phyloP scores from a whole-genome alignment of 2,797 vertebrate genomes.

The Stomatorhinus walkeri region DNA sequence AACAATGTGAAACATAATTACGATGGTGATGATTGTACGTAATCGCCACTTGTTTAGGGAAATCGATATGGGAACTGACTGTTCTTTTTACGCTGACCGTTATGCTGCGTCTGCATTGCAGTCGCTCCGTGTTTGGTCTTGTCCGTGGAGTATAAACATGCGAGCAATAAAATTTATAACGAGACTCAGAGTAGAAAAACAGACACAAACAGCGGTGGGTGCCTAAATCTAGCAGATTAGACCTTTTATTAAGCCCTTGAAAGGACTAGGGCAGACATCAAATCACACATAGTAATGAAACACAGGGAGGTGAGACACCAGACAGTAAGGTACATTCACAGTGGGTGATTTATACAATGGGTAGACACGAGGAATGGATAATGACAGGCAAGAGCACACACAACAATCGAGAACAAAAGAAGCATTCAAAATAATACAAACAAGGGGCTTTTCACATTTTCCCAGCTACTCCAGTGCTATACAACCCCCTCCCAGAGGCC shows the following conservation, averaged over 20 bases:
- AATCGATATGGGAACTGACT: not conserved
- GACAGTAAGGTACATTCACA: not conserved
- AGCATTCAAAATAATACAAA: not conserved
- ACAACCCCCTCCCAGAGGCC: not conserved
- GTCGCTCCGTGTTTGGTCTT: not conserved
- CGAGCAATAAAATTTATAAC: not conserved
- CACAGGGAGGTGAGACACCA: not conserved
- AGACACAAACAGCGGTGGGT: not conserved
- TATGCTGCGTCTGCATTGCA: not conserved
- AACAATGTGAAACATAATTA: constrained; percentile 21
- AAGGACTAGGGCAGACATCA: not conserved
- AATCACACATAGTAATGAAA: not conserved
- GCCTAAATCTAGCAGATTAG: not conserved
- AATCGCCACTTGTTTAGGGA: constrained; percentile 7
- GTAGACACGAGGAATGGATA: not conserved
- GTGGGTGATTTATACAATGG: not conserved
- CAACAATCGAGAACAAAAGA: not conserved
- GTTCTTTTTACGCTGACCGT: not conserved
- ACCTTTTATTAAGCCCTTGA: not conserved
- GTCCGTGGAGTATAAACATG: not conserved
- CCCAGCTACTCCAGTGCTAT: not conserved
- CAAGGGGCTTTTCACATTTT: not conserved
- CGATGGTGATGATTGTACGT: constrained; percentile 9
- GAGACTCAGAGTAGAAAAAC: not conserved
- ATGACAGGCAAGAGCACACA: not conserved